Evolutionary conservation across 1,140 invertebrate species (phyloP).

Genomic region (Drosophila fuyamai): DNA sequence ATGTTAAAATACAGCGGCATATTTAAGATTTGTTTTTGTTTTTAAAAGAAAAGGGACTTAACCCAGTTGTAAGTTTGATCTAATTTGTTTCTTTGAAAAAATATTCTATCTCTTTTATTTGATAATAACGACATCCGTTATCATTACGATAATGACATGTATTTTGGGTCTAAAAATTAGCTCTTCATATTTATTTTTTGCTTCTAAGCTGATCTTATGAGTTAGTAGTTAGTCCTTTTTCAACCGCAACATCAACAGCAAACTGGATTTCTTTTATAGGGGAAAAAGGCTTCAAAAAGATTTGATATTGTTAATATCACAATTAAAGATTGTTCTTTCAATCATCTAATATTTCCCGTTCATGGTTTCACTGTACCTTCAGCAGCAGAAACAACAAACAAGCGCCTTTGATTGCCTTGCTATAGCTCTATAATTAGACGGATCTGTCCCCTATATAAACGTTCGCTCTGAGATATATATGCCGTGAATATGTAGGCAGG

Average conservation of each 20-base stretch:
- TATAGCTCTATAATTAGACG: conserved; percentile 66
- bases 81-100: too few species aligned
- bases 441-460: conserved; percentile 31
- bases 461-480: conserved; percentile 18
- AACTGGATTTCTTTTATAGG: neutral
- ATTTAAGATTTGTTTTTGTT: too few species aligned
- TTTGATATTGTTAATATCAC: neutral
- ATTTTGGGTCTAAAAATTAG: too few species aligned
- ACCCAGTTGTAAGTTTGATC: too few species aligned
- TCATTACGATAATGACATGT: too few species aligned
- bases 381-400: conserved; percentile 23
- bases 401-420: conserved; percentile 52
- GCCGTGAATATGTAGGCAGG: conserved; percentile 19
- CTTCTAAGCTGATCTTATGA: too few species aligned
- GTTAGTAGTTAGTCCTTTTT: too few species aligned
- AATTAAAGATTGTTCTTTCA: neutral
- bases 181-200: too few species aligned
- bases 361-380: conserved; percentile 23
- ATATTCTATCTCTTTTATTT: too few species aligned
- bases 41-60: too few species aligned
- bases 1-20: neutral
- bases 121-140: too few species aligned
- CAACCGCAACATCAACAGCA: too few species aligned
- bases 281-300: neutral
- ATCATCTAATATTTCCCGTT: neutral